phyloP scores from a whole-genome alignment of 2,888 invertebrate genomes.

The Crossocerus cetratus region DNA sequence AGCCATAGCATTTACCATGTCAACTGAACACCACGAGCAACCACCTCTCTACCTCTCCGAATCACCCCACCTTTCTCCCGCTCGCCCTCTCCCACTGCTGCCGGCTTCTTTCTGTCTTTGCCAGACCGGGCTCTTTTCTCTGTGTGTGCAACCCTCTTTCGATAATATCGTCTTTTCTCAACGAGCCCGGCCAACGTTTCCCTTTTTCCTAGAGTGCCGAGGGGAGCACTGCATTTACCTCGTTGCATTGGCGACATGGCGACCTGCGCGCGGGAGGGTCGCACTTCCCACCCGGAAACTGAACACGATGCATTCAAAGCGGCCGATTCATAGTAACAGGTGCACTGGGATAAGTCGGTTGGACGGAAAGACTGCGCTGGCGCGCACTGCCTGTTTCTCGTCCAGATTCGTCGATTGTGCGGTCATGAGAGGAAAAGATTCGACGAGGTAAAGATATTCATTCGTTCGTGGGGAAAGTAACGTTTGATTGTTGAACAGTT shows the following conservation, averaged over 20 bases:
- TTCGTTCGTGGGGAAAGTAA: too few relatives aligned
- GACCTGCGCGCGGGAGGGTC: neutral
- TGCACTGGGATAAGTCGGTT: neutral
- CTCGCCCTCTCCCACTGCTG: neutral
- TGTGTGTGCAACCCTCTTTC: neutral
- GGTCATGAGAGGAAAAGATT: too few relatives aligned
- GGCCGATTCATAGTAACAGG: neutral
- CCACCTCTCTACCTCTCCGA: too few relatives aligned
- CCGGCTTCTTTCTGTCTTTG: neutral
- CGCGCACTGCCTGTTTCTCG: too few relatives aligned
- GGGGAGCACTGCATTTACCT: neutral
- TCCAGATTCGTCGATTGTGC: too few relatives aligned
- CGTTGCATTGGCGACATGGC: neutral
- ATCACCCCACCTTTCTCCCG: neutral
- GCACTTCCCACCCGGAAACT: neutral
- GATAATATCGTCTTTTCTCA: conserved; percentile 42
- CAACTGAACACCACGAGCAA: conserved; percentile 26
- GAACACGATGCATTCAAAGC: neutral
- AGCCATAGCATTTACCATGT: conserved; percentile 56
- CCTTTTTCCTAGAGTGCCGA: neutral
- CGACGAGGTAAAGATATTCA: too few relatives aligned
- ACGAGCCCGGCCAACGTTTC: neutral
- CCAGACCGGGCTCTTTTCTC: neutral
- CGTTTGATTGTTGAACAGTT: too few relatives aligned
- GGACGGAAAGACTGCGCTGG: too few relatives aligned